Percentiles rank a stretch among this genome's conserved stretches.
Evolutionary conservation across 2,888 invertebrate genomes (phyloP).

Genomic region (Scrobipalpa atriplicella): DNA sequence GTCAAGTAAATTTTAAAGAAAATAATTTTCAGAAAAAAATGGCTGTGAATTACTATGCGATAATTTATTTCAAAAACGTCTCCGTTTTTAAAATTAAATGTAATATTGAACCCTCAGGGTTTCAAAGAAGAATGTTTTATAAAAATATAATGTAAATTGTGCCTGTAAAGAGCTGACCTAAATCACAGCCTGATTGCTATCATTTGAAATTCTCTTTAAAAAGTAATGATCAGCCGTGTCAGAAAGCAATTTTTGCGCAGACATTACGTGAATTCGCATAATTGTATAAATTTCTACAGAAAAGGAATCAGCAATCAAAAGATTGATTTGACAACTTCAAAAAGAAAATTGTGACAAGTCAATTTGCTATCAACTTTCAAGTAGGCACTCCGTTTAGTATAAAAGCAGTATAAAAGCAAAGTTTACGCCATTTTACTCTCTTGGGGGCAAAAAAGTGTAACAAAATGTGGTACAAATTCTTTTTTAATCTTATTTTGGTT

Average conservation of each 20-base stretch:
- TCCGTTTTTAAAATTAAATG: too few relatives aligned
- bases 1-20: too few relatives aligned
- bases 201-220: not conserved
- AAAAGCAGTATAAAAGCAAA: constrained; percentile 25
- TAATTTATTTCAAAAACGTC: too few relatives aligned
- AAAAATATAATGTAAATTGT: not conserved
- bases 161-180: not conserved
- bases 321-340: not conserved
- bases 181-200: constrained; percentile 9
- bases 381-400: not conserved
- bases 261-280: not conserved
- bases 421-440: not conserved
- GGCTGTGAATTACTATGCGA: too few relatives aligned
- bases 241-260: constrained; percentile 6
- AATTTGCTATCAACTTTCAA: constrained; percentile 19
- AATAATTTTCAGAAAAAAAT: too few relatives aligned
- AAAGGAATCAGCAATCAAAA: not conserved
- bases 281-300: not conserved
- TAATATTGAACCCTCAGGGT: not conserved
- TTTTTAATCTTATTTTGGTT: not conserved
- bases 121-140: not conserved
- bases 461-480: not conserved
- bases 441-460: not conserved
- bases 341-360: constrained; percentile 29
- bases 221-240: not conserved